Conservation (phyloP, 2,888 invertebrate species). For the Luffia ferchaultella region DNA sequence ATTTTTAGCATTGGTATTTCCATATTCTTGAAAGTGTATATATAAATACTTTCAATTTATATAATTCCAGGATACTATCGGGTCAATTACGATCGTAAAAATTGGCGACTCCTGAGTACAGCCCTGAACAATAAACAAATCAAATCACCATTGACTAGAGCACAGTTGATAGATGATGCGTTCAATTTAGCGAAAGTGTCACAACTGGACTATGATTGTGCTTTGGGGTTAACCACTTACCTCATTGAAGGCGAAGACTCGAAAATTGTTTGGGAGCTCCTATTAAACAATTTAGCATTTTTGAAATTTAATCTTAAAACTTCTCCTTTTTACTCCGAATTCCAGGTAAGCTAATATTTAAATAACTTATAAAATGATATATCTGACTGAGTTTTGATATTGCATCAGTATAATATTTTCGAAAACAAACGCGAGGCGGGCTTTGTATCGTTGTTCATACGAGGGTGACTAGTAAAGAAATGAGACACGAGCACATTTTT, state of each 20-base stretch:
- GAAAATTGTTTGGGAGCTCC: constrained; percentile 72
- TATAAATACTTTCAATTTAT: too few relatives aligned
- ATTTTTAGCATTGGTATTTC: neutral
- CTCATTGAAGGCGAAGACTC: constrained; percentile 67
- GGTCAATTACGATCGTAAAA: constrained; percentile 67
- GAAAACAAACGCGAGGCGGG: too few relatives aligned
- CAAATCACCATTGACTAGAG: constrained; percentile 68
- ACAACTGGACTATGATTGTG: constrained; percentile 63
- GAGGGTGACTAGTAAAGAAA: too few relatives aligned
- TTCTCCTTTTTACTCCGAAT: constrained; percentile 57
- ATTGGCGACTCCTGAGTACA: constrained; percentile 61
- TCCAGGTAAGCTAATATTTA: constrained; percentile 34
- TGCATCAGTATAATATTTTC: too few relatives aligned
- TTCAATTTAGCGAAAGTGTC: constrained; percentile 70
- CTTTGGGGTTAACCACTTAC: constrained; percentile 71
- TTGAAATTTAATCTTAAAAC: constrained; percentile 51
- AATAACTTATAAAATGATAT: too few relatives aligned
- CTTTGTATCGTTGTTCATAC: too few relatives aligned
- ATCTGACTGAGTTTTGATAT: too few relatives aligned
- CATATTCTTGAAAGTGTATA: neutral
- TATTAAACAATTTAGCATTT: constrained; percentile 64
- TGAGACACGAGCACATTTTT: too few relatives aligned
- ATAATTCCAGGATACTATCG: constrained; percentile 66
- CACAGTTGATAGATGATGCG: constrained; percentile 78
- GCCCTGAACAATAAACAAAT: constrained; percentile 56